Percentiles rank a stretch among this genome's conserved stretches.
These are phyloP conservation scores for Sturnus vulgaris DNA, from an alignment of 2,113 vertebrate species.

Conservation along the genomic window DNA sequence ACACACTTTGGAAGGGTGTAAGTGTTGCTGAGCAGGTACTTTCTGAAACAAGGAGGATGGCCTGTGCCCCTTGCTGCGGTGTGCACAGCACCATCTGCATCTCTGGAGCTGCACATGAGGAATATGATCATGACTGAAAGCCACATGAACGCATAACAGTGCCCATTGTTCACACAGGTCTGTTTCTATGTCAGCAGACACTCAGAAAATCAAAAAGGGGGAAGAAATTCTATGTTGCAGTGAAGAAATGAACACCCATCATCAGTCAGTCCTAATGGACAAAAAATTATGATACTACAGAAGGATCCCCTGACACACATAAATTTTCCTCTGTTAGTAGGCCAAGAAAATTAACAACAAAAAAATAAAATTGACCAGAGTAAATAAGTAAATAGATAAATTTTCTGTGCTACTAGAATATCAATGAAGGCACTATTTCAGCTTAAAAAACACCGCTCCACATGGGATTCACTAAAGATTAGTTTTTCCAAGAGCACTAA, in stretches of 20 bases:
- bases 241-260: background rate
- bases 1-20: rapidly evolving
- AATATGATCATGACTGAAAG: background rate
- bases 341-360: background rate
- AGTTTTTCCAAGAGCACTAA: background rate
- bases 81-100: rapidly evolving
- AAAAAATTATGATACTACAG: background rate
- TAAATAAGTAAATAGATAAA: background rate
- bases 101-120: background rate
- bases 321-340: background rate
- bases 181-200: background rate
- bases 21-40: background rate
- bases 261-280: background rate
- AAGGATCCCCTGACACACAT: background rate
- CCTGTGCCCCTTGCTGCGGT: background rate
- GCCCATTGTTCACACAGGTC: background rate
- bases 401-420: background rate
- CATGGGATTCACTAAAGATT: background rate
- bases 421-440: background rate
- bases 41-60: background rate
- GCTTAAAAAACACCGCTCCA: background rate
- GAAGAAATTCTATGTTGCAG: background rate
- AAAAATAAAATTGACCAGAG: background rate
- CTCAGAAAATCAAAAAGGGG: background rate
- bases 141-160: background rate